Conservation (phyloP, 2,888 invertebrate genomes). For the Pecten maximus region DNA sequence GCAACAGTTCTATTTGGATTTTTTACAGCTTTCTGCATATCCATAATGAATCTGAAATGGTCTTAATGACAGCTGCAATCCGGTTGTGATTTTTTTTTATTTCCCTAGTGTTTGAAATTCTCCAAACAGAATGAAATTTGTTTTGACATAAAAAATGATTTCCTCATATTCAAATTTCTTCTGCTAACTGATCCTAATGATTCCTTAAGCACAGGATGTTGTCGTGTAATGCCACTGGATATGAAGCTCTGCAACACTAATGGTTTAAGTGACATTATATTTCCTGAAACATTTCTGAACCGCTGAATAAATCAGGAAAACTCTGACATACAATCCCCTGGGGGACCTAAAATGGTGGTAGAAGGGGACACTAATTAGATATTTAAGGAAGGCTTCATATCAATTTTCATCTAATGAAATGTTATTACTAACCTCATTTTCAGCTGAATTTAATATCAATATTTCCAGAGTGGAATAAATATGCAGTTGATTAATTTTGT, state of each 20-base stretch:
- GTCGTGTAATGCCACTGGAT: background rate
- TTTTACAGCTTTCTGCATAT: background rate
- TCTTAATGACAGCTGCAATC: background rate
- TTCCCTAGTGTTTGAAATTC: background rate
- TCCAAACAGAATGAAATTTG: background rate
- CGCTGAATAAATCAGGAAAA: background rate
- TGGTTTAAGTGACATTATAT: background rate
- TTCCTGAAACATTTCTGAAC: background rate
- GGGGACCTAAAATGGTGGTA: background rate
- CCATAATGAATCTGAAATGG: background rate
- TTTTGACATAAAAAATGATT: background rate
- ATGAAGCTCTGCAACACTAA: background rate
- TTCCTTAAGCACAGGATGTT: background rate
- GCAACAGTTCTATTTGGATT: background rate
- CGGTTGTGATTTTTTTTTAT: background rate
- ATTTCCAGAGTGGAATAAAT: background rate
- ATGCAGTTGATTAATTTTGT: background rate
- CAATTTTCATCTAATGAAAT: constrained; percentile 13
- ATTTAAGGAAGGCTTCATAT: background rate
- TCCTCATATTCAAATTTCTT: background rate
- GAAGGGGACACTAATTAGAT: background rate
- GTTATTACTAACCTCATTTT: background rate
- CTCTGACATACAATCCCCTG: background rate
- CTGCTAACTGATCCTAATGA: background rate
- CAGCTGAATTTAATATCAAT: background rate